These are phyloP conservation scores for Sciurus carolinensis DNA, from an alignment of 2,797 vertebrate genomes.

Conservation along the genomic window DNA sequence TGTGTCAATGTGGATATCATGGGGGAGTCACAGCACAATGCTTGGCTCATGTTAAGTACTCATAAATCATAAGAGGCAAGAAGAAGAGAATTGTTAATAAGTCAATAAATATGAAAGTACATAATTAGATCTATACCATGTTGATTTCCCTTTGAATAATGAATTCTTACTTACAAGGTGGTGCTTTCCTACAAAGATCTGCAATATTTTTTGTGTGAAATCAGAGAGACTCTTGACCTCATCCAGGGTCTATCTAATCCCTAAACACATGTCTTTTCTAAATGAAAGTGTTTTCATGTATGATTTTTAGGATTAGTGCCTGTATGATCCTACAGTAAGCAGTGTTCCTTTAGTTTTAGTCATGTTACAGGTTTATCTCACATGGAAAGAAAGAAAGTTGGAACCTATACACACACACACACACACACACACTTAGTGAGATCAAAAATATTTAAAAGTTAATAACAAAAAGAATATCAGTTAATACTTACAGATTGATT, in stretches of 20 bases:
- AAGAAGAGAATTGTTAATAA: not conserved
- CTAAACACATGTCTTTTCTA: not conserved
- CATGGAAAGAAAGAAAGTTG: not conserved
- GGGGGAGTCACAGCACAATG: not conserved
- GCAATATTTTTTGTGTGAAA: not conserved
- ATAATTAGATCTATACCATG: not conserved
- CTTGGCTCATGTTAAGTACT: not conserved
- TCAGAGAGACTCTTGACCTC: not conserved
- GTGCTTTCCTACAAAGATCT: conserved; percentile 21
- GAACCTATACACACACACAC: not conserved
- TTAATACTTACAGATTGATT: not conserved
- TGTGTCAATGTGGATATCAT: not conserved
- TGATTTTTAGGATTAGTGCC: not conserved
- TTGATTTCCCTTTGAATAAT: conserved; percentile 43
- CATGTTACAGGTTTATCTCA: not conserved
- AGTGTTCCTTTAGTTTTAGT: not conserved
- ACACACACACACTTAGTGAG: not conserved
- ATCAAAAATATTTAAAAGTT: conserved; percentile 3
- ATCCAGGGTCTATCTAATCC: not conserved
- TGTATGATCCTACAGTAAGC: not conserved
- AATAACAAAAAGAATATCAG: not conserved
- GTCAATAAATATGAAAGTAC: not conserved
- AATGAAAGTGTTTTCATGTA: not conserved
- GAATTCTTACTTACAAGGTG: conserved; percentile 42
- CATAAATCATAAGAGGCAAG: not conserved